Evolutionary conservation across 2,888 invertebrate species (phyloP), one percentile per base, ranked within the genome.

Genomic region (Drosophila koepferae): DNA sequence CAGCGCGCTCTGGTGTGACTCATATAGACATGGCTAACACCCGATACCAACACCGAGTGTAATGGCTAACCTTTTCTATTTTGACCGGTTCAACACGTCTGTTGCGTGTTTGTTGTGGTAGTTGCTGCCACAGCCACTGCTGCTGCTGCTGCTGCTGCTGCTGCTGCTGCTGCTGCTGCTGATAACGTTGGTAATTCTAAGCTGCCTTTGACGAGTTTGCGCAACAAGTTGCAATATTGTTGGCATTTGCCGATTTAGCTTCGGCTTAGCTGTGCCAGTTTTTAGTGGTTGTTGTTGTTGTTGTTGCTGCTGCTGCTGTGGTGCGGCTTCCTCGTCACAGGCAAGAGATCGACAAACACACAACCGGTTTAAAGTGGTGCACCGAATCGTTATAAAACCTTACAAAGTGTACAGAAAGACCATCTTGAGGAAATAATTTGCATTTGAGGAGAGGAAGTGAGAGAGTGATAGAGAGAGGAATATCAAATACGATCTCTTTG

Each of bases 371-470:
- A 43, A 75, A 77, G 72, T 82, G 77, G 80, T 70, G 69, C 82
- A 66, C 71, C 77, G 74, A 82, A 78, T 76, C 76, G 80, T 80
- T 84, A 78, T 77, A 74, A 70, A 48, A 60, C 54, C 55, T 72
- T 38, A 69, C 80, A 49, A 77, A 59, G 53, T 61, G 64, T 23
- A 65, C 41, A 66, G 62, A 80, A 49, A 59, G 49, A 16, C 49
- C 72, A 75, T 70, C 72, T 80, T 90, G 74, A 85, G 90, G 89
- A 89, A 89, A 87, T 78, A 72, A 89, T 90, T 90, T 89, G 87
- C 86, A 86, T 86, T 68, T 64, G 60, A 54, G 58, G 46, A 59
- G 38, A 51, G 28, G 63, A 20, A n/a, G 41, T 46, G 18, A 65
- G 38, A 38, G 14, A 38, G 38, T 14, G 38, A 36, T 2, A 3